A percentile compares a stretch with the other conserved stretches of the same genome.
Conservation (phyloP, 2,797 vertebrate species). For the Phoeniculus purpureus region DNA sequence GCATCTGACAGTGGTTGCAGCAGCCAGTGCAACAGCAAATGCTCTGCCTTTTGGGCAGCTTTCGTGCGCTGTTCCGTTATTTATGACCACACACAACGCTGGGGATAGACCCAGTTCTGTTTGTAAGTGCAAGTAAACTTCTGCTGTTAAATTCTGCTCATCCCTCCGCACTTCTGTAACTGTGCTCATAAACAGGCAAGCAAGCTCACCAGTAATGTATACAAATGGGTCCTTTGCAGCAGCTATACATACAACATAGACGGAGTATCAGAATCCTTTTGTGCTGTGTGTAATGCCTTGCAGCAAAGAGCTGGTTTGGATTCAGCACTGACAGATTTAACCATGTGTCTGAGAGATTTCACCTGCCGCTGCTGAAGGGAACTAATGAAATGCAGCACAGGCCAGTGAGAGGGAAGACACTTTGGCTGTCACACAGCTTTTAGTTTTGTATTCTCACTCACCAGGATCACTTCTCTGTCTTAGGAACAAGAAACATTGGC, state of each 20-base stretch:
- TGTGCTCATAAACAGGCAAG: neutral
- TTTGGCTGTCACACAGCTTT: neutral
- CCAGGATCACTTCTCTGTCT: neutral
- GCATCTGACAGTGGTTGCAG: neutral
- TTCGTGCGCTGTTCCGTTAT: neutral
- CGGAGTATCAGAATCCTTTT: neutral
- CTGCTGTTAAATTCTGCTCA: neutral
- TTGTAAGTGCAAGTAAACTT: neutral
- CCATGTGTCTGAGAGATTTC: neutral
- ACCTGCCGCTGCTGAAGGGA: neutral
- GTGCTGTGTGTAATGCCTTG: neutral
- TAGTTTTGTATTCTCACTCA: neutral
- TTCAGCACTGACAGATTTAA: neutral
- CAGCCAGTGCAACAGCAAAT: neutral
- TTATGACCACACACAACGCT: neutral
- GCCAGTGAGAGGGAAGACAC: neutral
- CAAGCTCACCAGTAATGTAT: accelerated
- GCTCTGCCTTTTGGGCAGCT: neutral
- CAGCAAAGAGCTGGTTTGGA: neutral
- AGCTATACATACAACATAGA: neutral
- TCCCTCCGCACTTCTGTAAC: neutral
- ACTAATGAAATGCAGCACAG: neutral
- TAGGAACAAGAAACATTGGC: neutral
- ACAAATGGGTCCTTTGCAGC: neutral
- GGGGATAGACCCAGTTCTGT: neutral